Base-by-base conservation (phyloP, 2,113 vertebrate species). In the Marcusenius ussheri region DNA sequence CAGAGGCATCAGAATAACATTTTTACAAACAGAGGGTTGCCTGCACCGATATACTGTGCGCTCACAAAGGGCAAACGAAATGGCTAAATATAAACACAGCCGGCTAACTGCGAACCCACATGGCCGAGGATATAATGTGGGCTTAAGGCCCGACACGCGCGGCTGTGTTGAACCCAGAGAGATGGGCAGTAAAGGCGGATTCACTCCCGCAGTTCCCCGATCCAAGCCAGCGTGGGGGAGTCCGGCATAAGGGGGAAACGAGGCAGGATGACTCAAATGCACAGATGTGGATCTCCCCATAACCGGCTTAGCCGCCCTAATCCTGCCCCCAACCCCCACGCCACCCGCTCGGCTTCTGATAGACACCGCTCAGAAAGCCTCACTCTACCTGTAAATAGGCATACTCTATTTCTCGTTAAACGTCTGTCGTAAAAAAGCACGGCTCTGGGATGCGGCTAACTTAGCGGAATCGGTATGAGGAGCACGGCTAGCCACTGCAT, bases 221-320 rank as follows among this genome's bases (percentile, higher is more conserved):
- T 42, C 31, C 35, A 27, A 39, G 74, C 35, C 5, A 31, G n/a
- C 62, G 4, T 42, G 74, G 19, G 2, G 89, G 91, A 91, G 92
- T 84, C 51, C 88, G 62, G 89, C 84, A 89, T 53, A 21, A 58
- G 35, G 62, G 90, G 56, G 90, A 93, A 93, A 93, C 77, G 91
- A 91, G 91, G 91, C 88, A 91, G 91, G 91, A 31, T 90, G 21
- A 83, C 87, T 90, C 91, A 91, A 91, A 92, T 13, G 62, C 91
- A 90, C 87, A 87, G 89, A 89, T 90, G 89, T 93, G 92, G 83
- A 94, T 94, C 93, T 93, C 91, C 93, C 91, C 70, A 80, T 94
- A 93, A 94, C 92, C 92, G 91, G 93, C 91, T 95, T 95, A 95
- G 88, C 90, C 77, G 91, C 88, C 92, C 87, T 95, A 95, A 95